These are phyloP conservation scores for Cryptosula pallasiana DNA, from an alignment of 2,888 invertebrate species.

Conservation along the genomic window DNA sequence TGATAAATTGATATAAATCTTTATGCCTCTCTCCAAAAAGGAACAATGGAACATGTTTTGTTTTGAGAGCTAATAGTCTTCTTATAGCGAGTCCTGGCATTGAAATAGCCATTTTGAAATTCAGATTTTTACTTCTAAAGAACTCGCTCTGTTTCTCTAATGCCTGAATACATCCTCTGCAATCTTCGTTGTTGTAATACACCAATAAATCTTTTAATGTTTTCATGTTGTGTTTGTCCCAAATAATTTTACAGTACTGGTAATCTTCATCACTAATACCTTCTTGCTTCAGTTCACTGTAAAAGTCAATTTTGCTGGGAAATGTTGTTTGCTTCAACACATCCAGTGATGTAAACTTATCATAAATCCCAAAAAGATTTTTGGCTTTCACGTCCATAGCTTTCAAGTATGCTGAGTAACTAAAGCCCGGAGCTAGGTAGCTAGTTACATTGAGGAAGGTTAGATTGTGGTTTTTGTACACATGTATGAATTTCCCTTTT, in stretches of 20 bases:
- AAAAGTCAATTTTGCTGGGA: neutral
- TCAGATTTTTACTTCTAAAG: neutral
- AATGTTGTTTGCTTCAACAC: conserved; percentile 6
- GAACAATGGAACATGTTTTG: neutral
- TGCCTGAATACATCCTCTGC: neutral
- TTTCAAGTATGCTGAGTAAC: conserved; percentile 11
- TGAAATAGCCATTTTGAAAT: conserved; percentile 19
- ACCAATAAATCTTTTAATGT: conserved; percentile 5
- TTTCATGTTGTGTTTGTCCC: conserved; percentile 12
- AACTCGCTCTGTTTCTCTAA: neutral
- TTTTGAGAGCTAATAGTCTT: neutral
- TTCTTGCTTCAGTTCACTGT: conserved; percentile 19
- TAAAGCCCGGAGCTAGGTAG: conserved; percentile 22
- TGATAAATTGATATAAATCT: conserved; percentile 15
- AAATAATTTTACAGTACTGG: conserved; percentile 3
- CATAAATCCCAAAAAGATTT: conserved; percentile 9
- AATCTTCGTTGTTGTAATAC: conserved; percentile 15
- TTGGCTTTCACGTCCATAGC: conserved; percentile 11
- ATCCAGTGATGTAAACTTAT: conserved; percentile 17
- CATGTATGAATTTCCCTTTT: conserved; percentile 13
- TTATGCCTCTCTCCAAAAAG: conserved; percentile 9
- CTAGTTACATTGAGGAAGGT: neutral
- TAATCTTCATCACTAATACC: conserved; percentile 3
- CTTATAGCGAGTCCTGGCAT: conserved; percentile 4
- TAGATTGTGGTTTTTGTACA: neutral